Conservation (phyloP, 1,140 invertebrate species). For the Drepana arcuata region DNA sequence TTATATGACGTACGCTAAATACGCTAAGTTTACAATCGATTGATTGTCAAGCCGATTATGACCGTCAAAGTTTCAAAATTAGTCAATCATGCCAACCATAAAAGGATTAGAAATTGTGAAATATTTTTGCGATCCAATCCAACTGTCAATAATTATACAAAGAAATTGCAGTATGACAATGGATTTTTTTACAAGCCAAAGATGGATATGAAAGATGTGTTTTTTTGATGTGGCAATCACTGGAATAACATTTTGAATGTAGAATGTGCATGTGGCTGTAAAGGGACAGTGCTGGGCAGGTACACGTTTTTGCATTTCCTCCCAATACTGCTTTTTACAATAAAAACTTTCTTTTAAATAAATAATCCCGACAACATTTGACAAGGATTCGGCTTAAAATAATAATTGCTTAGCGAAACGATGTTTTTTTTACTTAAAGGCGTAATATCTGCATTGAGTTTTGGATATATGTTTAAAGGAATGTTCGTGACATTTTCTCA, state of each 20-base stretch:
- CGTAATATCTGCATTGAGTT: conserved; percentile 2
- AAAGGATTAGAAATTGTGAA: conserved; percentile 44
- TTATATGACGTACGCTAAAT: too few relatives aligned
- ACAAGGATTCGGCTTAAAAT: conserved; percentile 67
- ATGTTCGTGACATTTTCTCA: background rate
- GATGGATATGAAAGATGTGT: conserved; percentile 36
- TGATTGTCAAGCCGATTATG: too few relatives aligned
- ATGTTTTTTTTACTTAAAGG: conserved; percentile 21
- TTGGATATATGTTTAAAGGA: background rate
- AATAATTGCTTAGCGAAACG: conserved; percentile 46
- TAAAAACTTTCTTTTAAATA: conserved; percentile 72
- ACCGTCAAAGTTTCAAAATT: too few relatives aligned
- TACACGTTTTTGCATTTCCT: conserved; percentile 69
- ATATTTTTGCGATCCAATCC: conserved; percentile 26
- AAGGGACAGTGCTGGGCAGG: conserved; percentile 51
- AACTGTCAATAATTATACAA: conserved; percentile 29
- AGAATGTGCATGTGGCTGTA: conserved; percentile 52
- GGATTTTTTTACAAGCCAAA: conserved; percentile 31
- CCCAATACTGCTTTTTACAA: conserved; percentile 65
- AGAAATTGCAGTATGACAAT: conserved; percentile 38
- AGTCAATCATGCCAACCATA: conserved; percentile 16
- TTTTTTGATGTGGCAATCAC: conserved; percentile 45
- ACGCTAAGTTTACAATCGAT: too few relatives aligned
- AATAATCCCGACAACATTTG: conserved; percentile 64
- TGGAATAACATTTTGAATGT: conserved; percentile 41